phyloP scores from a whole-genome alignment of 2,797 vertebrate species.

The Tragelaphus oryx region DNA sequence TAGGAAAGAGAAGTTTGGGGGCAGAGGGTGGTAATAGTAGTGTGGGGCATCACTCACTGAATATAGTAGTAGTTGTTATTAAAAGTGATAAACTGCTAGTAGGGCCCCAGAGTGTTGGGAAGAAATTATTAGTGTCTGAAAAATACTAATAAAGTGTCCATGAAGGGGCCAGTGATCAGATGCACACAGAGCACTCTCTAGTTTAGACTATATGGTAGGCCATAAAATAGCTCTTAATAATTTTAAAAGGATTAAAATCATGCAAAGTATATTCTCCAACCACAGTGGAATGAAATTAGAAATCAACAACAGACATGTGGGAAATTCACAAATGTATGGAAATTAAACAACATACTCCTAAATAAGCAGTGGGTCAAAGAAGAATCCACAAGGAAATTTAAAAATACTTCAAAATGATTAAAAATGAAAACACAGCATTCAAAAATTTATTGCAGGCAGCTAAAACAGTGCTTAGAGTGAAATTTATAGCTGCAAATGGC shows the following conservation, averaged over 20 bases:
- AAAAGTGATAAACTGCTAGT: neutral
- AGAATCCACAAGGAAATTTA: conserved; percentile 28
- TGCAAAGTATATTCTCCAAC: neutral
- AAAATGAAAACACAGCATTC: conserved; percentile 34
- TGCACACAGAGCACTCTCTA: neutral
- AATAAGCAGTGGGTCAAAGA: conserved; percentile 19
- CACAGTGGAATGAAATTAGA: conserved; percentile 22
- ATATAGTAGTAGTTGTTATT: conserved; percentile 3
- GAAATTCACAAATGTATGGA: conserved; percentile 35
- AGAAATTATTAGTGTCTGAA: neutral
- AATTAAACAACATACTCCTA: conserved; percentile 18
- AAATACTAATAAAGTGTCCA: neutral
- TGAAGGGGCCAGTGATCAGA: neutral
- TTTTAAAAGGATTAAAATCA: conserved; percentile 30
- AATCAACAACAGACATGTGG: conserved; percentile 18
- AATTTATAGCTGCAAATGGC: neutral
- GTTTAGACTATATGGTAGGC: neutral
- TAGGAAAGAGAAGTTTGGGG: neutral
- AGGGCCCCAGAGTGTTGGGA: neutral
- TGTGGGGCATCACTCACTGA: neutral
- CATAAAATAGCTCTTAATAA: conserved; percentile 15
- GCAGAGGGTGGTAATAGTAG: neutral
- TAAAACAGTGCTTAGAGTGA: conserved; percentile 16
- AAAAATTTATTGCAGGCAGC: neutral
- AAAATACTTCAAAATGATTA: conserved; percentile 45